Base-by-base conservation (phyloP, 2,113 vertebrate species). In the Vimba vimba region DNA sequence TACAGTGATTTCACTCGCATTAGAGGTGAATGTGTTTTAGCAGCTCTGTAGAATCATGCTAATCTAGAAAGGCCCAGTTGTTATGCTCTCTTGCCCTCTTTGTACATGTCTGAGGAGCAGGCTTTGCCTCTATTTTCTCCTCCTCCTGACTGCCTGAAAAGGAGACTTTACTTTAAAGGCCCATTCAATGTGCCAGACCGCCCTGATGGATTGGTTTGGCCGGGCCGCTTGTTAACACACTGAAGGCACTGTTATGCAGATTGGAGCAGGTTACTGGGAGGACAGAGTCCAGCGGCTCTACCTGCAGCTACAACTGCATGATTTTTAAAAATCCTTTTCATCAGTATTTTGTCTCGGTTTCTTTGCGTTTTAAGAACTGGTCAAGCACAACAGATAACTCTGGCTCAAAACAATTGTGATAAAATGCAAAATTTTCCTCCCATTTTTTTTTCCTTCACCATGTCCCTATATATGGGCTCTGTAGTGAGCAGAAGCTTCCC, bases 211-310 rank as follows among this genome's bases (percentile, higher is more conserved):
- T 95, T 95, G 94, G 92, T 94, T 95, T 94, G 93, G 95, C 88
- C 87, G 89, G 90, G 93, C 87, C 90, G 91, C 94, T 95, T 95
- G 93, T 96, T 96, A 96, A 96, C 92, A 95, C 93, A 92, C 89
- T 91, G 92, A 95, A 91, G 91, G 93, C 86, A 78, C 84, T 83
- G 66, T 93, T 92, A 96, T 96, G 95, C 89, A 96, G 95, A 96
- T 96, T 84, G 89, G 91, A 92, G 93, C 91, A 92, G 96, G 94
- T 96, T 95, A 96, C 91, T 91, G 69, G 90, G 91, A 94, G 94
- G 23, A 79, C 95, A 95, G 93, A 92, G 90, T 69, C 92, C 92
- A 92, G 84, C 45, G 79, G 85, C 89, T 93, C 92, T 93, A 91
- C 86, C 55, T 43, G 52, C 43, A 25, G 55, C 33, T 2, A 17